These are phyloP conservation scores for Phataginus tricuspis DNA, from an alignment of 2,797 vertebrate genomes.

Conservation along the genomic window DNA sequence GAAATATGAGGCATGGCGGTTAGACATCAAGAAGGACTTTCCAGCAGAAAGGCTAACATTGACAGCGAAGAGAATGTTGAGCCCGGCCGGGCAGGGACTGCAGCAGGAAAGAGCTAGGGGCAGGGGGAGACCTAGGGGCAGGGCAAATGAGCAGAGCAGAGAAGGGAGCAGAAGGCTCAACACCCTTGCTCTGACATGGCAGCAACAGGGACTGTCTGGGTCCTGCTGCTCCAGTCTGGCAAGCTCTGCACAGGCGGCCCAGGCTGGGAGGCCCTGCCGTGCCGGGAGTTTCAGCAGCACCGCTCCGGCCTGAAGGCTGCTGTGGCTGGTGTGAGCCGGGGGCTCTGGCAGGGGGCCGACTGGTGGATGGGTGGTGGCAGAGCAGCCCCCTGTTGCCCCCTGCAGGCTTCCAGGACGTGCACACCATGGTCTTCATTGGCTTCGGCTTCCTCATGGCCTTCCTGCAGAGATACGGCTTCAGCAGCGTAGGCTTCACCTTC, in stretches of 20 bases:
- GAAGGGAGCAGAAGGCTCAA: not conserved
- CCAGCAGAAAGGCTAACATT: not conserved
- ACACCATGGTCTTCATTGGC: slow-evolving; percentile 93
- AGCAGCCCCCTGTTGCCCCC: not conserved
- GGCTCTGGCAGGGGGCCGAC: not conserved
- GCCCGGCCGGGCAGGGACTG: not conserved
- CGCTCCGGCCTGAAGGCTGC: not conserved
- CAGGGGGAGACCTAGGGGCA: no score
- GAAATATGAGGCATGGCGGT: not conserved
- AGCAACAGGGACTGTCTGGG: not conserved
- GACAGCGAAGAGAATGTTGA: not conserved
- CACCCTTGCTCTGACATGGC: not conserved
- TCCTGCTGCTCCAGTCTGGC: not conserved
- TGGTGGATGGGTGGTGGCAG: not conserved
- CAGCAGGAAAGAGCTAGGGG: not conserved
- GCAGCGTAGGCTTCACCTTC: slow-evolving; percentile 92
- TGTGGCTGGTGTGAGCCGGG: not conserved
- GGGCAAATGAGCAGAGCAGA: not conserved
- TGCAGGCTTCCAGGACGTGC: slow-evolving; percentile 93
- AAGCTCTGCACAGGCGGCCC: not conserved
- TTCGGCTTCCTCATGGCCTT: slow-evolving; percentile 96
- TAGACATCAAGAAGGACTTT: slow-evolving; percentile 11
- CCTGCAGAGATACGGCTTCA: slow-evolving; percentile 91
- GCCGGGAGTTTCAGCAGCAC: not conserved
- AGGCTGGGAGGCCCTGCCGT: not conserved